phyloP scores from a whole-genome alignment of 1,140 invertebrate species.

The Calycopis cecrops region DNA sequence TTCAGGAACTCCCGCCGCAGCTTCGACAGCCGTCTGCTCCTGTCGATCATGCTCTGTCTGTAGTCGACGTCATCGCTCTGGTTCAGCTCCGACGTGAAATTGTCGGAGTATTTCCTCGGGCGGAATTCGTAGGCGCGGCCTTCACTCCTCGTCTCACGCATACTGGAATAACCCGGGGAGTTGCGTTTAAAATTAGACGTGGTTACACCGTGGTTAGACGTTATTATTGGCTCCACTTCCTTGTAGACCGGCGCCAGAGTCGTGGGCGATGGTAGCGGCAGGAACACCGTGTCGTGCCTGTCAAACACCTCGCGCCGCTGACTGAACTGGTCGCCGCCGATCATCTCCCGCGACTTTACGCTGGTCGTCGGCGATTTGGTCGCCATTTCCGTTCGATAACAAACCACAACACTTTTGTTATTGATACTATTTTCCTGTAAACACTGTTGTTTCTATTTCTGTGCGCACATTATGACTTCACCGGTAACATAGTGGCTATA shows the following conservation, averaged over 20 bases:
- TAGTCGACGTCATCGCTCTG: conserved; percentile 63
- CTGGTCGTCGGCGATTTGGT: conserved; percentile 67
- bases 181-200: conserved; percentile 65
- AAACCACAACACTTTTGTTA: conserved; percentile 70
- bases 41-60: conserved; percentile 53
- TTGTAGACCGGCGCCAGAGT: conserved; percentile 38
- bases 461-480: conserved; percentile 71
- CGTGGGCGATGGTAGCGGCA: conserved; percentile 51
- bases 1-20: conserved; percentile 59
- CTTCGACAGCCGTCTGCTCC: conserved; percentile 60
- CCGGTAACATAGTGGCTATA: conserved; percentile 64
- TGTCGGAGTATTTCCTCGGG: conserved; percentile 64
- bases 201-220: conserved; percentile 64
- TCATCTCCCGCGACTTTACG: conserved; percentile 66
- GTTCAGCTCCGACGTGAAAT: conserved; percentile 64
- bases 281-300: conserved; percentile 63
- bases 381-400: conserved; percentile 68
- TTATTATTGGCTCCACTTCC: conserved; percentile 60
- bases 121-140: conserved; percentile 53
- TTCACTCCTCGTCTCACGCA: conserved; percentile 56
- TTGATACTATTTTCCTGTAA: conserved; percentile 71
- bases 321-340: conserved; percentile 66
- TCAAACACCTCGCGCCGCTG: conserved; percentile 68
- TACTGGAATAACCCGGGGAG: conserved; percentile 58
- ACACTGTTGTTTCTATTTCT: conserved; percentile 67